phyloP scores from a whole-genome alignment of 1,140 invertebrate species.

The Phymastichus coffea region DNA sequence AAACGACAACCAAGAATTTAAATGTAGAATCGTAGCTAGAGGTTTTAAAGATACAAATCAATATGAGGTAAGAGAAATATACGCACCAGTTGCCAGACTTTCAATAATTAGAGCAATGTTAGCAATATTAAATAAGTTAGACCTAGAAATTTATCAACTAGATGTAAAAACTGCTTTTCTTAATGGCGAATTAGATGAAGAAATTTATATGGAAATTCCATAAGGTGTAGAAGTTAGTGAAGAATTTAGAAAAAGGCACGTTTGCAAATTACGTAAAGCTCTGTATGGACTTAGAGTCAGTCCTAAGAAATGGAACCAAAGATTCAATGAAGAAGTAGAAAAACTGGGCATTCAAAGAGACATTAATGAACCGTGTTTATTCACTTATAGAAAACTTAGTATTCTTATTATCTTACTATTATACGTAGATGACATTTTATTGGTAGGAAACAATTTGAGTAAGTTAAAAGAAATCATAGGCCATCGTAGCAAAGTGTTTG shows the following conservation, averaged over 20 bases:
- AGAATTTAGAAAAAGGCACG: conserved; percentile 14
- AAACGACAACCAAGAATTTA: too few relatives aligned
- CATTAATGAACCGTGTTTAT: conserved; percentile 28
- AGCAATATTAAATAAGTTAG: too few relatives aligned
- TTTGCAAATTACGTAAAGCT: conserved; percentile 17
- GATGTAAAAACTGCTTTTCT: not conserved
- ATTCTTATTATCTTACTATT: conserved; percentile 1
- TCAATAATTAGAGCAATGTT: too few relatives aligned
- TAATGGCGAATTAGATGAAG: not conserved
- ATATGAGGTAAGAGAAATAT: too few relatives aligned
- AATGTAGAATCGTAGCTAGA: too few relatives aligned
- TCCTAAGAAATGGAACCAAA: conserved; percentile 22
- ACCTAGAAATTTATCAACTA: too few relatives aligned
- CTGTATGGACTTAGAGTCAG: too few relatives aligned
- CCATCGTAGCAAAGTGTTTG: conserved; percentile 16
- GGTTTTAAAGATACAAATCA: too few relatives aligned
- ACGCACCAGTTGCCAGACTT: too few relatives aligned
- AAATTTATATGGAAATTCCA: too few relatives aligned
- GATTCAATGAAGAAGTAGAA: conserved; percentile 8
- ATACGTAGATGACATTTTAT: conserved; percentile 25
- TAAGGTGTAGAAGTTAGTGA: too few relatives aligned
- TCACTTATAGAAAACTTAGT: conserved; percentile 18
- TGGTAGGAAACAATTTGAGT: conserved; percentile 17
- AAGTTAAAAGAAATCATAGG: conserved; percentile 18
- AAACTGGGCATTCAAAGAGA: conserved; percentile 26